Conservation (phyloP, 92 coral and sea anemone species). For the Meandrina meandrites region DNA sequence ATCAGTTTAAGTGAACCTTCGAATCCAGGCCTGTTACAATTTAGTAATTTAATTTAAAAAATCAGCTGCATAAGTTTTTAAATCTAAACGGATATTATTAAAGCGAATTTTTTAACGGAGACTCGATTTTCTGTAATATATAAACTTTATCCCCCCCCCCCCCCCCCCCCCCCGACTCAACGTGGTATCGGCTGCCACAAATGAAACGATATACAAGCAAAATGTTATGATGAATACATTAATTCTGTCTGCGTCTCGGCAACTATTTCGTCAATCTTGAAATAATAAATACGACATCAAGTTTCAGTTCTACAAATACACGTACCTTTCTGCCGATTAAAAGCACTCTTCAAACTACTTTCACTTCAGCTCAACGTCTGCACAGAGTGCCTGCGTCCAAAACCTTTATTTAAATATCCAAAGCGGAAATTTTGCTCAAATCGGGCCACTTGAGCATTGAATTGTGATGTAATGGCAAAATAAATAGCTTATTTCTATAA, state of each 20-base stretch:
- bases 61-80: not conserved
- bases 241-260: not conserved
- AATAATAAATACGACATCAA: not conserved
- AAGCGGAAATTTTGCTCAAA: not conserved
- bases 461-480: conserved; percentile 2
- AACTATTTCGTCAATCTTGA: not conserved
- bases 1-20: not conserved
- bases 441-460: not conserved
- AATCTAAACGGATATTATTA: not conserved
- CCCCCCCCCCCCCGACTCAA: no score
- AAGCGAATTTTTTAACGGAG: no score
- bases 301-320: not conserved
- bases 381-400: not conserved
- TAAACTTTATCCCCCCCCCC: no score
- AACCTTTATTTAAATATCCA: not conserved
- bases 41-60: no score
- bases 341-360: not conserved
- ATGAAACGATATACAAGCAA: not conserved
- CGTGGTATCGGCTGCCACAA: not conserved
- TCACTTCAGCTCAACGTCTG: not conserved
- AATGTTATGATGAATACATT: not conserved
- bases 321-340: not conserved
- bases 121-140: not conserved
- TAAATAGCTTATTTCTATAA: not conserved
- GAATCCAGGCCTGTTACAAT: not conserved